These are phyloP conservation scores for Cydia amplana DNA, from an alignment of 1,140 invertebrate genomes.

Conservation along the genomic window DNA sequence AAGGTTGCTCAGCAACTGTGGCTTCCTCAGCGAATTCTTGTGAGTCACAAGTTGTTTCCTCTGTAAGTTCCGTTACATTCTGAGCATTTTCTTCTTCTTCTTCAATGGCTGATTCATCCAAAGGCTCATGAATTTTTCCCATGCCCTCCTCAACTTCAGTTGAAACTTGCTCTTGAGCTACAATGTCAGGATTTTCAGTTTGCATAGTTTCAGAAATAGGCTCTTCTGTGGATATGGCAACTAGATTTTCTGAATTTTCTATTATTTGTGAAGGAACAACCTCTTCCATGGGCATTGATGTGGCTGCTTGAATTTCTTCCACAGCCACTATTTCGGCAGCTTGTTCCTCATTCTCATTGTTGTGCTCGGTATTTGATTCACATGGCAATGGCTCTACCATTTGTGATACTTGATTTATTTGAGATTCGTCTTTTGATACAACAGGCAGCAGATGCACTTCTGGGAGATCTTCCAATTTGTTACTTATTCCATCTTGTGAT, in stretches of 20 bases:
- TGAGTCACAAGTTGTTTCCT: conserved; percentile 1
- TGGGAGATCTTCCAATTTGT: conserved; percentile 39
- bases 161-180: conserved; percentile 20
- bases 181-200: conserved; percentile 32
- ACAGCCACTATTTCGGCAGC: background rate
- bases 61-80: conserved; percentile 6
- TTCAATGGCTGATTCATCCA: background rate
- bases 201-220: background rate
- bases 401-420: conserved; percentile 16
- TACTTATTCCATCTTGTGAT: conserved; percentile 34
- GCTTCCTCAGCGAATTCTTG: background rate
- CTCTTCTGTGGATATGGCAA: background rate
- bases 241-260: background rate
- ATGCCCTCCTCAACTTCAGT: conserved; percentile 22
- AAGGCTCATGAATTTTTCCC: background rate
- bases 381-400: conserved; percentile 23
- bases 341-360: background rate
- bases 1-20: background rate
- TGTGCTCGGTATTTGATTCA: conserved; percentile 5
- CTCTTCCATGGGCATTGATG: conserved; percentile 14
- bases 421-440: background rate
- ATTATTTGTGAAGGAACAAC: background rate
- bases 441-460: conserved; percentile 37
- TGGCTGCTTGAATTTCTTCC: conserved; percentile 9
- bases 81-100: background rate